Percentiles rank a stretch among this genome's conserved stretches.
These are phyloP conservation scores for Solea senegalensis DNA, from an alignment of 2,113 vertebrate genomes.

Conservation along the genomic window DNA sequence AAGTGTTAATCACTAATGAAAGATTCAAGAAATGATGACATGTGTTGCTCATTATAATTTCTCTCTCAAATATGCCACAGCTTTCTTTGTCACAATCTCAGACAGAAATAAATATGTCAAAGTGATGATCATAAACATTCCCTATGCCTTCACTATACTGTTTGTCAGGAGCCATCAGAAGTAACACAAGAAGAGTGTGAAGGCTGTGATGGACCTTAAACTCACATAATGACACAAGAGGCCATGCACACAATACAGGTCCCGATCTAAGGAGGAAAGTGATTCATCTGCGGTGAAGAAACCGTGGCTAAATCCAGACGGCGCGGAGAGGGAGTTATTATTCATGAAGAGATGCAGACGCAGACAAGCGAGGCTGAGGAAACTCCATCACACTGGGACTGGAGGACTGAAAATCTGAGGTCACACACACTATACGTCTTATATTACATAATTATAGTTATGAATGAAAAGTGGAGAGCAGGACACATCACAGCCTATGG, in stretches of 20 bases:
- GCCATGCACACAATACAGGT: slow-evolving; percentile 9
- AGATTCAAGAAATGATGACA: no score
- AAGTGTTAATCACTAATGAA: no score
- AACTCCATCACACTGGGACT: slow-evolving; percentile 31
- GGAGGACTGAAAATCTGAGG: slow-evolving; percentile 23
- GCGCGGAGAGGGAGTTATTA: slow-evolving; percentile 38
- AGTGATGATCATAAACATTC: slow-evolving; percentile 18
- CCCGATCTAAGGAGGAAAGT: slow-evolving; percentile 32
- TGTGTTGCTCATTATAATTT: no score
- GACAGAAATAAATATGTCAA: not conserved
- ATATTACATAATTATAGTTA: slow-evolving; percentile 49
- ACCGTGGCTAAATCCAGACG: slow-evolving; percentile 49
- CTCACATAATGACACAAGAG: not conserved
- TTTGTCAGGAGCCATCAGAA: slow-evolving; percentile 16
- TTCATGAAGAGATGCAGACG: slow-evolving; percentile 53
- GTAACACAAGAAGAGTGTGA: slow-evolving; percentile 6
- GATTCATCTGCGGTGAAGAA: slow-evolving; percentile 56
- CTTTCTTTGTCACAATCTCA: not conserved
- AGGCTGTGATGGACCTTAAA: slow-evolving; percentile 17
- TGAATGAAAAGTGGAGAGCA: slow-evolving; percentile 37
- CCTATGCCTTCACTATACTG: slow-evolving; percentile 16
- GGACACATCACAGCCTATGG: not conserved
- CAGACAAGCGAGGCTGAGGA: slow-evolving; percentile 43
- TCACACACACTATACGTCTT: slow-evolving; percentile 25
- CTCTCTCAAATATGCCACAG: not conserved